phyloP scores from a whole-genome alignment of 2,797 vertebrate genomes.

The Cottoperca gobio region DNA sequence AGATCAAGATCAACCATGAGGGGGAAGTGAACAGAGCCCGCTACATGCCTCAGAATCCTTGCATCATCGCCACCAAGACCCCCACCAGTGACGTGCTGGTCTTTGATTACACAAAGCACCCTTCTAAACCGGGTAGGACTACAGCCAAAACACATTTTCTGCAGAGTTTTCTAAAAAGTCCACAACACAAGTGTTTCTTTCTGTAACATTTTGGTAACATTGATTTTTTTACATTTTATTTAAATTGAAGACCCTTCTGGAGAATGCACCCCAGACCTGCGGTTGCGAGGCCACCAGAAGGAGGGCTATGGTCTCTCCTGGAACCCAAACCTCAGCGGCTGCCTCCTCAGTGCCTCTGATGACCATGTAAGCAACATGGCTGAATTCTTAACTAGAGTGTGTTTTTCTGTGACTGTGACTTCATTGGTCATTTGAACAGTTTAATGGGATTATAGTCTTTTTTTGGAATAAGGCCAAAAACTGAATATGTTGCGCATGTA shows the following conservation, averaged over 20 bases:
- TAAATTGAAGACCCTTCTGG: constrained; percentile 91
- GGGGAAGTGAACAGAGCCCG: constrained; percentile 98
- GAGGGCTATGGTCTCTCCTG: constrained; percentile 98
- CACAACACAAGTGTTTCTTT: neutral
- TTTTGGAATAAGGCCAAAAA: too few species aligned
- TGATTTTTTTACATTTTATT: neutral
- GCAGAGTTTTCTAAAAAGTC: neutral
- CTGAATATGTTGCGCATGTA: too few species aligned
- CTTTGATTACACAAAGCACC: constrained; percentile 98
- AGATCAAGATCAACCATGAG: constrained; percentile 99
- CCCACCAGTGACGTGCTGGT: constrained; percentile 97
- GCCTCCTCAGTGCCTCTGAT: constrained; percentile 96
- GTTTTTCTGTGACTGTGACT: neutral
- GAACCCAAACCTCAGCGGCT: constrained; percentile 98
- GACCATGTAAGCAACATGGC: constrained; percentile 88
- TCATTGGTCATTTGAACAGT: too few species aligned
- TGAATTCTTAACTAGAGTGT: neutral
- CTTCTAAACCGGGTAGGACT: constrained; percentile 94
- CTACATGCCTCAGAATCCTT: constrained; percentile 99
- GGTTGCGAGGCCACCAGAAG: constrained; percentile 96
- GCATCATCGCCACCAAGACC: constrained; percentile 98
- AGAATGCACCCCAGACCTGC: constrained; percentile 96
- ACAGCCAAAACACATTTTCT: neutral
- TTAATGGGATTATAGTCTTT: too few species aligned
- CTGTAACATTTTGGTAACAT: neutral